A percentile compares a stretch with the other conserved stretches of the same genome.
Evolutionary conservation across 2,888 invertebrate genomes (phyloP).

Genomic region (Mechanitis messenoides): DNA sequence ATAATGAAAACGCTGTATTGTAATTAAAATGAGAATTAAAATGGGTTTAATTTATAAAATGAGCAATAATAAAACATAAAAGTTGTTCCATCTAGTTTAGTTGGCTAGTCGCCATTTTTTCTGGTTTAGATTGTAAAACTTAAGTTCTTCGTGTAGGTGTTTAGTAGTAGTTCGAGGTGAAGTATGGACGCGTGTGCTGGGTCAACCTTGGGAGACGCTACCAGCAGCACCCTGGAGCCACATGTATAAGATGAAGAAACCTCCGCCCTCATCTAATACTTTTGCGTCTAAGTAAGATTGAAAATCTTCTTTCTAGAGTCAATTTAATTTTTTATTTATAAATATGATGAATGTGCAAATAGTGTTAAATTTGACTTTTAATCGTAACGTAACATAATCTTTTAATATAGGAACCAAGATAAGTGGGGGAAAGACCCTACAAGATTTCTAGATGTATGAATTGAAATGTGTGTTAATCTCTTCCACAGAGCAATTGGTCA

Average conservation of each 20-base stretch:
- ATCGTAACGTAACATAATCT: too few relatives aligned
- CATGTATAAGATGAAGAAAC: conserved; percentile 74
- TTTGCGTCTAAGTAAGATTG: conserved; percentile 51
- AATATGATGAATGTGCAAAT: not conserved
- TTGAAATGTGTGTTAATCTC: too few relatives aligned
- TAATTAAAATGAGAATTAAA: too few relatives aligned
- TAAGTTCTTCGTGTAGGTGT: conserved; percentile 41
- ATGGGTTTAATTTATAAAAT: too few relatives aligned
- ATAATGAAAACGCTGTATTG: too few relatives aligned
- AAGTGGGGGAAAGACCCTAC: too few relatives aligned
- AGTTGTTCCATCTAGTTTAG: too few relatives aligned
- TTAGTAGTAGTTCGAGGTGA: conserved; percentile 66
- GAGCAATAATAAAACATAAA: too few relatives aligned
- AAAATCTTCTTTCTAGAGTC: not conserved
- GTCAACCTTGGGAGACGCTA: conserved; percentile 67
- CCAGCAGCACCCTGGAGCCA: conserved; percentile 71
- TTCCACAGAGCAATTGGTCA: conserved; percentile 39
- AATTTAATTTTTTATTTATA: not conserved
- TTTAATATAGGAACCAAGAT: too few relatives aligned
- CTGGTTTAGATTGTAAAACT: not conserved
- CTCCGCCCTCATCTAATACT: conserved; percentile 50
- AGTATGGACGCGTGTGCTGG: conserved; percentile 67
- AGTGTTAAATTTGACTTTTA: too few relatives aligned
- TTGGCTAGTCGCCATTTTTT: not conserved
- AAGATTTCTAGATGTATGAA: too few relatives aligned